These are phyloP conservation scores for Steatornis caripensis DNA, from an alignment of 2,113 vertebrate species.

Conservation along the genomic window DNA sequence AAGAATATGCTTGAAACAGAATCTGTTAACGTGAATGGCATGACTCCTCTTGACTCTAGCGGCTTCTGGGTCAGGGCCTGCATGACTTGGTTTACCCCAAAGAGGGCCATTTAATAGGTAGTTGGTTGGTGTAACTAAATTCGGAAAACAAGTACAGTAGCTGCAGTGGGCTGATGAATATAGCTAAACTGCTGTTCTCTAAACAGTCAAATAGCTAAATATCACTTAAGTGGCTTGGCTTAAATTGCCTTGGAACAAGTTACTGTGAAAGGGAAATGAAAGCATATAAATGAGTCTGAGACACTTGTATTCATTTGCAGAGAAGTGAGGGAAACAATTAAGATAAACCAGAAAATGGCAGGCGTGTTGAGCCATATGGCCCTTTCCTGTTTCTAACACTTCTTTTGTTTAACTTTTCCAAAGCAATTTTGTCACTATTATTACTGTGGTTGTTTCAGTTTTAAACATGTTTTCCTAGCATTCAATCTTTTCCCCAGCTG, in stretches of 20 bases:
- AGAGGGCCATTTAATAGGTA: background rate
- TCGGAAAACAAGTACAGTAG: slow-evolving; percentile 35
- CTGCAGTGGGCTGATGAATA: slow-evolving; percentile 15
- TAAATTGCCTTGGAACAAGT: slow-evolving; percentile 64
- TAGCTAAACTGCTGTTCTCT: slow-evolving; percentile 46
- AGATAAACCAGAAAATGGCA: slow-evolving; percentile 66
- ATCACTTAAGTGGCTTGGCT: slow-evolving; percentile 59
- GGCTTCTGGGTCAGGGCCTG: background rate
- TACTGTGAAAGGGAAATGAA: slow-evolving; percentile 62
- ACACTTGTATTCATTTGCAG: slow-evolving; percentile 58
- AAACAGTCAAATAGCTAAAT: slow-evolving; percentile 60
- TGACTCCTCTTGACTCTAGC: background rate
- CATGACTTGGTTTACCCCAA: background rate
- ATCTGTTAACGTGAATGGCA: background rate
- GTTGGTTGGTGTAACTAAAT: background rate
- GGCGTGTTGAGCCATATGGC: slow-evolving; percentile 37
- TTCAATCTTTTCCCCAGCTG: slow-evolving; percentile 54
- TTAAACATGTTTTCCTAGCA: slow-evolving; percentile 56
- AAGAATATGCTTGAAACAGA: background rate
- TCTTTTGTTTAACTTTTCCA: slow-evolving; percentile 62
- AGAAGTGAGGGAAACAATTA: slow-evolving; percentile 62
- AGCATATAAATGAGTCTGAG: slow-evolving; percentile 57
- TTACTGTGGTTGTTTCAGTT: slow-evolving; percentile 52
- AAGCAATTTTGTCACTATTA: slow-evolving; percentile 63
- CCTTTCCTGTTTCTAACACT: slow-evolving; percentile 57